Evolutionary conservation across 2,113 vertebrate species (phyloP).

Genomic region (Dromiciops gliroides): DNA sequence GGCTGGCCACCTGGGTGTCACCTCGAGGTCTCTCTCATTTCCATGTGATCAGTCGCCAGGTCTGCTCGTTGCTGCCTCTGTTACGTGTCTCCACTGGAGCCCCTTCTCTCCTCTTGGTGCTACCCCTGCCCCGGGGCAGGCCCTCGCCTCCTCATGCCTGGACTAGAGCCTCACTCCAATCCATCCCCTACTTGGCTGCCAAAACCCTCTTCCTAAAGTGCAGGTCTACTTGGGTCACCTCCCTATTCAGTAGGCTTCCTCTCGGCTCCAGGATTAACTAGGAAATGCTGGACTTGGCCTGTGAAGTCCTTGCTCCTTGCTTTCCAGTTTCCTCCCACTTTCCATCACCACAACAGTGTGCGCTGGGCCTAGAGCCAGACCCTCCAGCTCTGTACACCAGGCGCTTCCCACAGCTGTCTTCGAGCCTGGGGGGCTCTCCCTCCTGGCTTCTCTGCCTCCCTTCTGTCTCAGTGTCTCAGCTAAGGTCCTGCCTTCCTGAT

Average conservation of each 20-base stretch:
- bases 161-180: not conserved
- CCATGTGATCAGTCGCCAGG: no score
- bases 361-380: no score
- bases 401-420: not conserved
- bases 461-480: not conserved
- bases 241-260: no score
- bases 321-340: not conserved
- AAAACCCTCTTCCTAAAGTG: no score
- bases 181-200: no score
- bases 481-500: not conserved
- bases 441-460: no score
- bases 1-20: not conserved
- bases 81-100: no score
- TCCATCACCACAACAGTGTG: no score
- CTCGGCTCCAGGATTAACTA: not conserved
- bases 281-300: not conserved
- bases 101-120: not conserved
- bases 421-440: no score
- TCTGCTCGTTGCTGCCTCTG: not conserved
- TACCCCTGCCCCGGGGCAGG: not conserved
- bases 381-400: no score
- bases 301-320: not conserved
- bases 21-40: fast-evolving
- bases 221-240: no score
- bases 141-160: not conserved